Evolutionary conservation across 2,113 vertebrate genomes (phyloP), one percentile per base, ranked within the genome.

Genomic region (Typhlomys cinereus): DNA sequence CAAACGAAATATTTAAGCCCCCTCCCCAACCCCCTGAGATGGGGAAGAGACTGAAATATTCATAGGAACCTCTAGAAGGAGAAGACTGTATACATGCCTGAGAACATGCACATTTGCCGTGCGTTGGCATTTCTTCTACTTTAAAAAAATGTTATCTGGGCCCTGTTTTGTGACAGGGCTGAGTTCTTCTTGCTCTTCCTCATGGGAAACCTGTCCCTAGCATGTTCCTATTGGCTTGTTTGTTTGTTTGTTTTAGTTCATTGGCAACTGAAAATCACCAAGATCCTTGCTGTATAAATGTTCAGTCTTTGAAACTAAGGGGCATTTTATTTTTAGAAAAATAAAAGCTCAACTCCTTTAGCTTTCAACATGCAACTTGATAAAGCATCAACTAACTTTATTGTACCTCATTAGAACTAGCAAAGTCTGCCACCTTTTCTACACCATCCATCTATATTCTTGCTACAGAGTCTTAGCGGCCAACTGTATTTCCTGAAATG

Each of bases 221-320:
- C 39, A 34, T 88, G 73, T 95, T n/a, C n/a, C n/a, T n/a, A n/a
- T n/a, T n/a, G 64, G 86, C 76, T n/a, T 85, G 57, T 52, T n/a
- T 92, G 81, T 23, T 82, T 92, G 87, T 89, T 95, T n/a, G n/a
- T n/a, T 95, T 94, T 94, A 92, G 54, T 41, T 91, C 31, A 34
- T 13, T 93, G 34, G 78, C 25, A 84, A 85, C 78, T 74, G 73
- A 89, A 93, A 92, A 73, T 91, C 89, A 78, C 80, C 36, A 39
- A 50, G 39, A 81, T 92, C 64, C 48, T 14, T 67, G 48, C 20
- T 57, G 54, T 12, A 57, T 57, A 57, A 57, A 57, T 57, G 54
- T 57, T 57, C 54, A 17, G 4, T 41, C 39, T 85, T 41, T 92
- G 83, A 94, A 94, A 67, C 76, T 71, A 85, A 44, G 9, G 18